Base-by-base conservation (phyloP, 2,888 invertebrate species). In the Meiosimyza decipiens region DNA sequence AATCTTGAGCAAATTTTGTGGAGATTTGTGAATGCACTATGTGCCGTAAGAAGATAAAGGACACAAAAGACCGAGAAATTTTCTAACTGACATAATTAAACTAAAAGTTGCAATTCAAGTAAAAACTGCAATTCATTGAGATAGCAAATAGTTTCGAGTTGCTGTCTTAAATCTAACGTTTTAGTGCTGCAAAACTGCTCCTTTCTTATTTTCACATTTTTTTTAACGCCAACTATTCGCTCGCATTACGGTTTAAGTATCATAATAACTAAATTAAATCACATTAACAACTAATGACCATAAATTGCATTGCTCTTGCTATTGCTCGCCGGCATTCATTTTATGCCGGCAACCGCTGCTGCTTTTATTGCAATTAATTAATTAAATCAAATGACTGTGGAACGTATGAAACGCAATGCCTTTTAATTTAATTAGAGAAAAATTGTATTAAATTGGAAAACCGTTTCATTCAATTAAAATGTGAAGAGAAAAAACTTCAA, bases 391-490 rank as follows among this genome's bases (percentile, higher is more conserved):
- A 62, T 50, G 69, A 11, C 50, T 15, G 40, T 40, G 63, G 70
- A 52, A 70, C 63, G 52, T 52, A 9, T 52, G 66, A 13, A 18
- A 12, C n/a, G 54, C 33, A 49, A 51, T 62, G 70, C 47, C 62
- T 62, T 33, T 62, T 70, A 62, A 59, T 63, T 70, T 70, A 70
- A 70, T 70, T 59, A 63, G 49, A 33, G 13, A 64, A 50, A 51
- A 11, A 64, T 51, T 49, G 13, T 18, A 40, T 40, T 40, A 40
- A 40, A 40, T 40, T 40, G 40, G 2, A 40, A 40, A 40, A 40
- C 40, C 40, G 40, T 40, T 40, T 40, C 40, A 40, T 40, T 40
- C 40, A 40, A 40, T 40, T 40, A 40, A 40, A 40, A 9, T 40
- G 9, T 40, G 40, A 2, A 9, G 2, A 5, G n/a, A 9, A 6